Evolutionary conservation across 2,113 vertebrate genomes (phyloP).

Genomic region (Cynocephalus volans): DNA sequence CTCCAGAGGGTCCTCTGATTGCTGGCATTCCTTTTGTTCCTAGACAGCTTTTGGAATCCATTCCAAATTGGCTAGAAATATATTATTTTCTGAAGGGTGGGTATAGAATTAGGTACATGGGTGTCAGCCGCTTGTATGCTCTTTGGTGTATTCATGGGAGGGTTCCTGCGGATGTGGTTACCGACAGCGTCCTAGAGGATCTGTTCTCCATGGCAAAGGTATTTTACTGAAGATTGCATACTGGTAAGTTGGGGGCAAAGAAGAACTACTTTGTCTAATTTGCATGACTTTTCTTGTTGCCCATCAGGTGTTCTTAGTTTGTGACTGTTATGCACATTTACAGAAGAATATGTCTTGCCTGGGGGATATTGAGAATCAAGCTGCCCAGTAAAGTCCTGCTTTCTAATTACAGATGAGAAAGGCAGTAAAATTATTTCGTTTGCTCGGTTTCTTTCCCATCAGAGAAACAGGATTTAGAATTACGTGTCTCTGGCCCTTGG

Average conservation of each 20-base stretch:
- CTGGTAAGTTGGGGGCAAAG: neutral
- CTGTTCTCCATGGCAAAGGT: neutral
- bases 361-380: neutral
- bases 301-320: rapidly evolving
- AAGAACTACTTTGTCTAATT: rapidly evolving
- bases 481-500: no score
- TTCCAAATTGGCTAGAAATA: neutral
- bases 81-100: neutral
- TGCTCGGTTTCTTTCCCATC: neutral
- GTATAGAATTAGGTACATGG: neutral
- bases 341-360: neutral
- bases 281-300: rapidly evolving
- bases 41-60: neutral
- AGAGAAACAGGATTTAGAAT: neutral
- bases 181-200: neutral
- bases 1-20: neutral
- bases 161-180: neutral
- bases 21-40: neutral
- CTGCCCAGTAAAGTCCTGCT: neutral
- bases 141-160: neutral
- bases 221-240: neutral
- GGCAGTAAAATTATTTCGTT: no score
- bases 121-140: rapidly evolving
- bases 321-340: neutral
- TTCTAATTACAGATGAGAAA: neutral